phyloP scores from a whole-genome alignment of 2,888 invertebrate species.

The Euplexia lucipara region DNA sequence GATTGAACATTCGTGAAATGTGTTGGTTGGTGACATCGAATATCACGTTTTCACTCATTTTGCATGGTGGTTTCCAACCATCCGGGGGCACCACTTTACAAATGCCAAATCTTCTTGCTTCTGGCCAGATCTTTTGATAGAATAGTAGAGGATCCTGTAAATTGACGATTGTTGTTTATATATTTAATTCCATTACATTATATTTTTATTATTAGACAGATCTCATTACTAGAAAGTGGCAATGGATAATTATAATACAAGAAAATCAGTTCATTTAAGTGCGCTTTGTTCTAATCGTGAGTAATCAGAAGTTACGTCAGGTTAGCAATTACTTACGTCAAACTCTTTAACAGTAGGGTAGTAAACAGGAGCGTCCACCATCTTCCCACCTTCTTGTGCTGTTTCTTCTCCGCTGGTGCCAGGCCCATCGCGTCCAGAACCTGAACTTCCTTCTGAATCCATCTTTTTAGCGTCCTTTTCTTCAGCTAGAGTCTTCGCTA shows the following conservation, averaged over 20 bases:
- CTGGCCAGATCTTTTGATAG: slow-evolving; percentile 94
- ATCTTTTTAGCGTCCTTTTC: slow-evolving; percentile 34
- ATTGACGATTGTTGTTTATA: background rate
- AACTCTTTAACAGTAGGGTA: slow-evolving; percentile 96
- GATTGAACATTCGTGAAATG: slow-evolving; percentile 95
- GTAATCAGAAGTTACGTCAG: background rate
- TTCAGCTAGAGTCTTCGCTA: slow-evolving; percentile 7
- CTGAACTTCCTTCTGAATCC: background rate
- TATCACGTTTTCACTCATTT: slow-evolving; percentile 95
- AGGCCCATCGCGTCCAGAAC: background rate
- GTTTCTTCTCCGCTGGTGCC: slow-evolving; percentile 10
- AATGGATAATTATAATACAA: too few species aligned
- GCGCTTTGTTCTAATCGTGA: too few species aligned
- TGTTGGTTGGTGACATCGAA: slow-evolving; percentile 98
- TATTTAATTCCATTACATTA: background rate
- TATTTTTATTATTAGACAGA: background rate
- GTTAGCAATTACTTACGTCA: slow-evolving; percentile 68
- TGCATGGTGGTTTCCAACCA: slow-evolving; percentile 94
- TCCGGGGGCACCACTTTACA: slow-evolving; percentile 96
- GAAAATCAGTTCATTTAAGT: too few species aligned
- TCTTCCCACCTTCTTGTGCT: slow-evolving; percentile 37
- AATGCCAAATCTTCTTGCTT: slow-evolving; percentile 95
- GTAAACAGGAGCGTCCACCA: slow-evolving; percentile 95
- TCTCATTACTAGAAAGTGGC: too few species aligned
- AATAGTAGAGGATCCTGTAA: slow-evolving; percentile 95